phyloP scores from a whole-genome alignment of 1,140 invertebrate genomes.

The Pemphigus obesinymphae region DNA sequence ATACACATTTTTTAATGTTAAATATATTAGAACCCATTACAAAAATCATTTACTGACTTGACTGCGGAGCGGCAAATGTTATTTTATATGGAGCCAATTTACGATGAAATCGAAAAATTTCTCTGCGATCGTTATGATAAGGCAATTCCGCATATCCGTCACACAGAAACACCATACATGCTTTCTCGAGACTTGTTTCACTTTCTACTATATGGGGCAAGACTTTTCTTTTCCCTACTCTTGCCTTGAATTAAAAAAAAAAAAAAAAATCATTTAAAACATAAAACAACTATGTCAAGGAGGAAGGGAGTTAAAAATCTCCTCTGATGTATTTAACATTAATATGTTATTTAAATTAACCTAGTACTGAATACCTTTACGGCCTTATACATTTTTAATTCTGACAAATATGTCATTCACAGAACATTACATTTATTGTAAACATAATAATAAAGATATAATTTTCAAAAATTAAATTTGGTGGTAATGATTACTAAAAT shows the following conservation, averaged over 20 bases:
- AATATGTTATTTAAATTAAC: no score
- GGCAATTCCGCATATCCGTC: constrained; percentile 56
- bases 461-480: no score
- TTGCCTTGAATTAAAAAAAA: constrained; percentile 52
- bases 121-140: constrained; percentile 45
- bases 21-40: background rate
- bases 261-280: constrained; percentile 32
- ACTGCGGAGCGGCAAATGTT: constrained; percentile 55
- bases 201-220: constrained; percentile 54
- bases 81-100: constrained; percentile 70
- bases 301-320: no score
- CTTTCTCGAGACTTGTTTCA: constrained; percentile 56
- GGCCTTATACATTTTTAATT: no score
- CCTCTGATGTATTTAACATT: no score
- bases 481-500: no score
- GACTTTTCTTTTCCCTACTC: constrained; percentile 51
- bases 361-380: no score
- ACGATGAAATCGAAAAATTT: constrained; percentile 60
- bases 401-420: no score
- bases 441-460: no score
- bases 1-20: background rate
- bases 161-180: constrained; percentile 59
- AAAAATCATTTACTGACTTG: constrained; percentile 49
- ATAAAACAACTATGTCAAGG: no score
- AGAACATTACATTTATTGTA: no score